phyloP scores from a whole-genome alignment of 1,140 invertebrate species.

The Vollenhovia emeryi region DNA sequence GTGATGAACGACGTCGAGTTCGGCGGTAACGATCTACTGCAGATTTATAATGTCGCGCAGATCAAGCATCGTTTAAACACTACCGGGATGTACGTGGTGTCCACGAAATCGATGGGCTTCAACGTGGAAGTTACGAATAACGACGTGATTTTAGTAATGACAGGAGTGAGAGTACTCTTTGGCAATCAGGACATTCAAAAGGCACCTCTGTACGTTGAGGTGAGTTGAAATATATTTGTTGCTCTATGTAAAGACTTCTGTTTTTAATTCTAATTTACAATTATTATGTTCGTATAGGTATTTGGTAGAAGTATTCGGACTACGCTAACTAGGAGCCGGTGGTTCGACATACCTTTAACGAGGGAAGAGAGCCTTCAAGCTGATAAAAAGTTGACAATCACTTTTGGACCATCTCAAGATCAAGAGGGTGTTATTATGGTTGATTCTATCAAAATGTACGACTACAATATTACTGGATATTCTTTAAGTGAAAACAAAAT shows the following conservation, averaged over 20 bases:
- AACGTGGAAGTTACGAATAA: slow-evolving; percentile 95
- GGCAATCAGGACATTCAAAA: slow-evolving; percentile 95
- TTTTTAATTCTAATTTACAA: background rate
- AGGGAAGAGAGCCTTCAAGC: slow-evolving; percentile 97
- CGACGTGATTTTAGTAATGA: slow-evolving; percentile 95
- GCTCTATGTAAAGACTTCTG: background rate
- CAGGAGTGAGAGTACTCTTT: slow-evolving; percentile 93
- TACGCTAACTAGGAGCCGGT: slow-evolving; percentile 91
- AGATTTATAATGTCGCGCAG: slow-evolving; percentile 98
- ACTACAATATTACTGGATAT: slow-evolving; percentile 5
- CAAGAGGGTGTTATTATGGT: slow-evolving; percentile 95
- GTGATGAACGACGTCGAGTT: slow-evolving; percentile 97
- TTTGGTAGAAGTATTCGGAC: slow-evolving; percentile 94
- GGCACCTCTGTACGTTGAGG: slow-evolving; percentile 93
- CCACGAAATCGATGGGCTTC: slow-evolving; percentile 95
- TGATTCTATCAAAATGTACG: slow-evolving; percentile 94
- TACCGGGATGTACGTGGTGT: slow-evolving; percentile 95
- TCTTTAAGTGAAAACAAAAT: background rate
- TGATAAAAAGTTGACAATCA: slow-evolving; percentile 96
- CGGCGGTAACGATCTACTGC: slow-evolving; percentile 97
- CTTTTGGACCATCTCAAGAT: slow-evolving; percentile 96
- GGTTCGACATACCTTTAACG: slow-evolving; percentile 98
- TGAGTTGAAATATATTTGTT: slow-evolving; percentile 71
- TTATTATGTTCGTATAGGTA: slow-evolving; percentile 84
- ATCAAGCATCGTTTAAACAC: slow-evolving; percentile 97